Conservation (phyloP, 2,797 vertebrate genomes). For the Poeciliopsis gracilis region DNA sequence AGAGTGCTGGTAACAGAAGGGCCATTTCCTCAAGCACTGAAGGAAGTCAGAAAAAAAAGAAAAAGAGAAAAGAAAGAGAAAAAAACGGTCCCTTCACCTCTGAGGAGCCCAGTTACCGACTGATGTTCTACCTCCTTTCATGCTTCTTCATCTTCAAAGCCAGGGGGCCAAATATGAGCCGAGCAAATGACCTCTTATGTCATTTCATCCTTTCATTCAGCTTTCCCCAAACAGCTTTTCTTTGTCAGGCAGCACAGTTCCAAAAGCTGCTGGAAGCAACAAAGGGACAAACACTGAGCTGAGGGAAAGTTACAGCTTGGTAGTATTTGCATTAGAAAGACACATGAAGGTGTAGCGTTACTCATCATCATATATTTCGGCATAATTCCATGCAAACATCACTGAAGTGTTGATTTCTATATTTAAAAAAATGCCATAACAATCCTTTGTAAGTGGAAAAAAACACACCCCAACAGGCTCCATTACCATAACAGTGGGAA, state of each 20-base stretch:
- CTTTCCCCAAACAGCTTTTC: constrained; percentile 40
- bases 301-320: constrained; percentile 27
- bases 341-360: constrained; percentile 17
- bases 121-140: constrained; percentile 77
- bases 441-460: constrained; percentile 46
- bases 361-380: constrained; percentile 40
- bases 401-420: constrained; percentile 32
- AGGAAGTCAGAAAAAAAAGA: constrained; percentile 65
- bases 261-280: constrained; percentile 31
- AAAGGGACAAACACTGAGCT: constrained; percentile 20
- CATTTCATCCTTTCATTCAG: constrained; percentile 67
- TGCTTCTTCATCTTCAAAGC: constrained; percentile 76
- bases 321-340: constrained; percentile 54
- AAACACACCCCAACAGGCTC: constrained; percentile 43
- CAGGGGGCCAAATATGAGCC: constrained; percentile 69
- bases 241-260: constrained; percentile 44
- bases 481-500: constrained; percentile 74
- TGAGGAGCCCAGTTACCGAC: constrained; percentile 61
- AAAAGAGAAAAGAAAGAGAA: constrained; percentile 10
- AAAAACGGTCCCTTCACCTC: constrained; percentile 59
- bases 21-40: constrained; percentile 60
- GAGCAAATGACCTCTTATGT: constrained; percentile 73
- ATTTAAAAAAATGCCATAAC: constrained; percentile 32
- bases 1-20: constrained; percentile 59
- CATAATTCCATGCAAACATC: constrained; percentile 52